These are phyloP conservation scores for Poecilia velifera DNA, from an alignment of 2,797 vertebrate genomes.

Conservation along the genomic window DNA sequence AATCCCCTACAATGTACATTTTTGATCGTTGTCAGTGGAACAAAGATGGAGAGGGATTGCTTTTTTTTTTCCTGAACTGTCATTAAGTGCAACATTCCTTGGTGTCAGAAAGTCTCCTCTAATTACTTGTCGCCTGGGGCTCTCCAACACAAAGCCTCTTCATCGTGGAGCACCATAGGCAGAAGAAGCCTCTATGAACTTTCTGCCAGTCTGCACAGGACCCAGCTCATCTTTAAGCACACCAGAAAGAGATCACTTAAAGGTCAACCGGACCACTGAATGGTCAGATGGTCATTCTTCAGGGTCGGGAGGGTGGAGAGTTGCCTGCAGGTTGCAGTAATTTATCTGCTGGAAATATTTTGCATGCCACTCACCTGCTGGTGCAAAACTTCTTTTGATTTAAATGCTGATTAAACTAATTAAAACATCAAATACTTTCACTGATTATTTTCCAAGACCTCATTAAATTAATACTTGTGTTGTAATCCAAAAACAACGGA, in stretches of 20 bases:
- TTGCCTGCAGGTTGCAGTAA: constrained; percentile 36
- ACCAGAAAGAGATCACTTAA: constrained; percentile 35
- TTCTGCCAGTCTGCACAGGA: constrained; percentile 63
- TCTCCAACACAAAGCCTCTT: constrained; percentile 67
- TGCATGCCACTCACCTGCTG: constrained; percentile 4
- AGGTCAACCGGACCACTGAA: constrained; percentile 51
- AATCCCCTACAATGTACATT: not conserved
- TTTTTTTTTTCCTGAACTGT: constrained; percentile 52
- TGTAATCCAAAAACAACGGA: not conserved
- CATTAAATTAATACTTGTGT: not conserved
- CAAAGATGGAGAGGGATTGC: constrained; percentile 25
- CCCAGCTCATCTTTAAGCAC: constrained; percentile 43
- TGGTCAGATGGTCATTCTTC: constrained; percentile 55
- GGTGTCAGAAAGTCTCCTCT: constrained; percentile 80
- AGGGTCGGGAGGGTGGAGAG: constrained; percentile 29
- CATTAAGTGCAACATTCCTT: constrained; percentile 81
- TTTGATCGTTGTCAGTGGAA: constrained; percentile 35
- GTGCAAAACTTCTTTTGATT: not conserved
- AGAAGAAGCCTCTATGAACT: constrained; percentile 34
- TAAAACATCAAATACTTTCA: not conserved
- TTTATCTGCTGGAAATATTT: constrained; percentile 33
- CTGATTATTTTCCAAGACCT: not conserved
- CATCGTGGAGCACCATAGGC: constrained; percentile 64
- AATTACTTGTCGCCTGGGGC: constrained; percentile 79
- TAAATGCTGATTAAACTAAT: constrained; percentile 1